Conservation (phyloP, 2,113 vertebrate species). For the Thalassoma bifasciatum region DNA sequence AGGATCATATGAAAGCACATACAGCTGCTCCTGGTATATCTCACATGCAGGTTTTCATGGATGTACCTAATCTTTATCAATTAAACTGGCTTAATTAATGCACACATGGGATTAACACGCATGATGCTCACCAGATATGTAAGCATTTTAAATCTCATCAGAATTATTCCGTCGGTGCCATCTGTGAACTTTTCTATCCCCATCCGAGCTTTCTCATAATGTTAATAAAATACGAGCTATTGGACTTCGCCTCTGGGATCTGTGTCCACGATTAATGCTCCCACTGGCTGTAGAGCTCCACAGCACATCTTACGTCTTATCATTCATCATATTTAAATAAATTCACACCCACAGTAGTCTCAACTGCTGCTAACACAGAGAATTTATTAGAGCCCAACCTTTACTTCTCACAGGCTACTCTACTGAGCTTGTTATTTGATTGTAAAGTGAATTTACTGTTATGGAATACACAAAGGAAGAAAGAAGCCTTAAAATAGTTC, state of each 20-base stretch:
- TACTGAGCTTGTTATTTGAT: constrained; percentile 31
- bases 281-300: constrained; percentile 27
- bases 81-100: constrained; percentile 53
- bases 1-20: background rate
- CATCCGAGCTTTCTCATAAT: constrained; percentile 45
- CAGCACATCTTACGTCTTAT: constrained; percentile 28
- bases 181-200: constrained; percentile 50
- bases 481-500: constrained; percentile 62
- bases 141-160: constrained; percentile 52
- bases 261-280: constrained; percentile 40
- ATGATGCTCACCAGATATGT: constrained; percentile 23
- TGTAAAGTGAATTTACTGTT: constrained; percentile 54
- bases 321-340: constrained; percentile 64
- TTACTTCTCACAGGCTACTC: background rate
- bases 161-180: constrained; percentile 43
- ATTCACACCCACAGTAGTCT: constrained; percentile 27
- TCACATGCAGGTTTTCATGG: constrained; percentile 2
- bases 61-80: constrained; percentile 47
- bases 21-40: constrained; percentile 6
- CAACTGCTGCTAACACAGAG: constrained; percentile 40
- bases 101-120: constrained; percentile 32
- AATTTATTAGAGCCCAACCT: constrained; percentile 37
- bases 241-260: constrained; percentile 42
- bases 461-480: constrained; percentile 45
- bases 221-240: constrained; percentile 56